phyloP scores from a whole-genome alignment of 2,797 vertebrate species.

The Capromys pilorides region DNA sequence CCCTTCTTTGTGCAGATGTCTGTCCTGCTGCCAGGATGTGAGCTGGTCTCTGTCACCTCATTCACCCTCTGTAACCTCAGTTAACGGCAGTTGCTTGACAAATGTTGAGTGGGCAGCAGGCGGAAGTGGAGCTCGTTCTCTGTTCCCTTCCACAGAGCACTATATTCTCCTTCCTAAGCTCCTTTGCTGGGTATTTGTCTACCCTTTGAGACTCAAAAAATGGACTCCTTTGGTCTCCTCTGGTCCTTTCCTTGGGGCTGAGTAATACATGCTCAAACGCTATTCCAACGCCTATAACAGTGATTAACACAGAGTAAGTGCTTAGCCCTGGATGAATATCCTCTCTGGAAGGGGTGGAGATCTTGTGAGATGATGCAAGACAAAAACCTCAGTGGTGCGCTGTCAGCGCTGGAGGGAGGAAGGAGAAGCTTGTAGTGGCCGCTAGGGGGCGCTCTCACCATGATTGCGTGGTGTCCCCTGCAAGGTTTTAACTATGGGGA shows the following conservation, averaged over 20 bases:
- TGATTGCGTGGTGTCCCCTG: too few species aligned
- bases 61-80: not conserved
- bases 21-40: not conserved
- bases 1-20: not conserved
- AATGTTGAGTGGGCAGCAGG: not conserved
- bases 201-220: not conserved
- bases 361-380: not conserved
- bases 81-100: not conserved
- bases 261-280: not conserved
- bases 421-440: not conserved
- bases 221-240: not conserved
- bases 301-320: not conserved
- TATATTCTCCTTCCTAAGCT: not conserved
- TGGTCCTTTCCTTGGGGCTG: not conserved
- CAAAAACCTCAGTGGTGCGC: not conserved
- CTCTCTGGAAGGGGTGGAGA: not conserved
- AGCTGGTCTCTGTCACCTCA: not conserved
- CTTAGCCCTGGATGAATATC: not conserved
- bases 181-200: not conserved
- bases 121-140: not conserved
- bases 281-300: not conserved
- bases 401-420: not conserved
- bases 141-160: not conserved
- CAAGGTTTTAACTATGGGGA: not conserved
- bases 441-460: slow-evolving; percentile 26